Conservation (phyloP, 2,888 invertebrate species). For the Protophormia terraenovae region DNA sequence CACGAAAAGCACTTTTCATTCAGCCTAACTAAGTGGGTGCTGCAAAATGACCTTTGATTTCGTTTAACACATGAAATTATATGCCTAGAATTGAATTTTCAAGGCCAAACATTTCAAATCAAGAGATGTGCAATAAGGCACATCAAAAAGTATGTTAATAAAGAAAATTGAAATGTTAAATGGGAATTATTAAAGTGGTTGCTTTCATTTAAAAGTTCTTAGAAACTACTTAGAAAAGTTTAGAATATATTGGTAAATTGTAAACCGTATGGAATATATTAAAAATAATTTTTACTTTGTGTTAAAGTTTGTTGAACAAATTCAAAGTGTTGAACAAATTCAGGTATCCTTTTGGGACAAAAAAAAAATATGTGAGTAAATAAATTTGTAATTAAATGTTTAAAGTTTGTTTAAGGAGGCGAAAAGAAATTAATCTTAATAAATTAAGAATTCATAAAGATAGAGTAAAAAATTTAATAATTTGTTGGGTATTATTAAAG, state of each 20-base stretch:
- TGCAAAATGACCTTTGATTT: background rate
- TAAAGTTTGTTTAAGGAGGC: background rate
- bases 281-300: background rate
- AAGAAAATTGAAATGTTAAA: background rate
- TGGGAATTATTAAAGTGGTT: background rate
- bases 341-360: background rate
- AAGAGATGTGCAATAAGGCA: background rate
- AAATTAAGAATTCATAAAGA: background rate
- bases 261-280: background rate
- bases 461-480: background rate
- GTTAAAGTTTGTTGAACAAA: background rate
- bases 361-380: background rate
- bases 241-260: background rate
- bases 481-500: background rate
- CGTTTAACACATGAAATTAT: background rate
- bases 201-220: background rate
- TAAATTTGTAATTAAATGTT: background rate
- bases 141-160: background rate
- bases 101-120: background rate
- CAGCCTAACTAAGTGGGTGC: background rate
- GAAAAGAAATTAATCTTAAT: slow-evolving; percentile 4
- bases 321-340: background rate
- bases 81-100: background rate
- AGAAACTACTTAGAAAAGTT: background rate
- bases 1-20: background rate